Base-by-base conservation (phyloP, 53 echinoderm and acorn worm genomes). In the Temnopleurus reevesii region DNA sequence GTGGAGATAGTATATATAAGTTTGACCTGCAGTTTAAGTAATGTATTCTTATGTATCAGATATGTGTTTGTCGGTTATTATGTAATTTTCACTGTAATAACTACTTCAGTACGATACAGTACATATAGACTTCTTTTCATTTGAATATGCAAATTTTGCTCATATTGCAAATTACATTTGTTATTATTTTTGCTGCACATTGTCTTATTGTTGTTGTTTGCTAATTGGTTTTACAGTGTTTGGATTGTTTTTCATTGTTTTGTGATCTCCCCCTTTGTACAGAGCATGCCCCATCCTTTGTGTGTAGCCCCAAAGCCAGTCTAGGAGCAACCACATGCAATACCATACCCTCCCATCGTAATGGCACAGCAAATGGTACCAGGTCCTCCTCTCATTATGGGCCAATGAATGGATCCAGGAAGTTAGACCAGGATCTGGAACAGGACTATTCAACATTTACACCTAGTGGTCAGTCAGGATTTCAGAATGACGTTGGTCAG, bases 271-370 rank as follows among this genome's bases (percentile, higher is more conserved):
- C n/a, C 21, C 1, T 46, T 77, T 77, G 46, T 46, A 45, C 77
- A 79, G 79, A 79, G 79, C 79, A 49, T 79, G 79, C 49, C 45
- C 23, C 79, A 79, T 79, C 79, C 27, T 24, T 13, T 47, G 49
- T 79, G 49, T 47, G 46, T 49, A 46, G 30, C 79, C 79, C 79
- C 29, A 29, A 9, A 49, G 18, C 46, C 15, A 79, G 26, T 47
- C 79, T 30, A 46, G 29, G 45, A 8, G 24, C 4, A 12, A 45
- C 23, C 38, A 43, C 77, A 44, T 45, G 77, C 25, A 45, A 26
- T 26, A 45, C 79, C 18, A 30, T 46, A n/a, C 24, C 45, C 30
- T 24, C 31, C 24, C 44, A 25, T 77, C 46, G 44, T 24, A 43
- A 77, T 17, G 28, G 13, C 5, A 79, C 27, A 33, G 2, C 18